Evolutionary conservation across 2,888 invertebrate genomes (phyloP).

Genomic region (Pogonocherus hispidulus): DNA sequence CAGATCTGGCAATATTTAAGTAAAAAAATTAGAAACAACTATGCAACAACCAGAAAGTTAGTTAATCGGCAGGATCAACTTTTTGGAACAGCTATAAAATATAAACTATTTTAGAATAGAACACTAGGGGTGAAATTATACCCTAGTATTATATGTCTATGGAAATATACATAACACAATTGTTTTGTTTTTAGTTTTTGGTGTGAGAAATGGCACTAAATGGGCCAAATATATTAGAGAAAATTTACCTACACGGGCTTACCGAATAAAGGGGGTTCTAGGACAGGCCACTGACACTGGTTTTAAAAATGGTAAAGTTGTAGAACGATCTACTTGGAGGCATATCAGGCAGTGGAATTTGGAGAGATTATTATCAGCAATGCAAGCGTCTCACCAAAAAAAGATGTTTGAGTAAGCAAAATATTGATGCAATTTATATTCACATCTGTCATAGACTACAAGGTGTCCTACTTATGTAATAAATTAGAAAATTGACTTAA

Average conservation of each 20-base stretch:
- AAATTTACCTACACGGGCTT: slow-evolving; percentile 78
- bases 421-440: slow-evolving; percentile 18
- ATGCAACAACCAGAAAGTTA: no score
- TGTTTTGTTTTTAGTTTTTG: slow-evolving; percentile 76
- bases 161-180: no score
- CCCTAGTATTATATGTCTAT: no score
- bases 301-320: slow-evolving; percentile 79
- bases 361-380: slow-evolving; percentile 81
- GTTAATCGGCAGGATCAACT: no score
- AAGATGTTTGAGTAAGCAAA: slow-evolving; percentile 85
- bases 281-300: slow-evolving; percentile 83
- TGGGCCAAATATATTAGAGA: slow-evolving; percentile 72
- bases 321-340: slow-evolving; percentile 78
- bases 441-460: no score
- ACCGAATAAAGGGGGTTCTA: slow-evolving; percentile 81
- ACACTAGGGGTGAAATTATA: no score
- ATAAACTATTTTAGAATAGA: no score
- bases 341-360: slow-evolving; percentile 80
- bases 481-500: no score
- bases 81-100: no score
- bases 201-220: slow-evolving; percentile 78
- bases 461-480: no score
- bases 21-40: no score
- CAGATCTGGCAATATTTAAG: no score
- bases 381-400: slow-evolving; percentile 89